Percentiles rank a stretch among this genome's conserved stretches.
Evolutionary conservation across 2,113 vertebrate genomes (phyloP).

Genomic region (Ceratotherium simum): DNA sequence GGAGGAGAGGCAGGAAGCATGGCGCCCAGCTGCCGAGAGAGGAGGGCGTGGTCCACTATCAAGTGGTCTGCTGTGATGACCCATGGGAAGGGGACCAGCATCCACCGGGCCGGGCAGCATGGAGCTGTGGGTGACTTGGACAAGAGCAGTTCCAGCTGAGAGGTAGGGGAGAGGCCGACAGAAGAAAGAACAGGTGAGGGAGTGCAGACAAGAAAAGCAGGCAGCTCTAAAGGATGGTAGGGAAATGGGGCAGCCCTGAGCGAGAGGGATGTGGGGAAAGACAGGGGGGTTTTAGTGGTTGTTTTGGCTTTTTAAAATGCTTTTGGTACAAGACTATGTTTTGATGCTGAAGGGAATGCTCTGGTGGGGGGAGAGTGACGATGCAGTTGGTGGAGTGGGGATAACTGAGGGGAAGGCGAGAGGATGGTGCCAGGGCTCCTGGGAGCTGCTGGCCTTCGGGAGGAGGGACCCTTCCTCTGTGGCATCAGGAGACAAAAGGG

Average conservation of each 20-base stretch:
- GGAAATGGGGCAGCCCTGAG: background rate
- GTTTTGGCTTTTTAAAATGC: background rate
- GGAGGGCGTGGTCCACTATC: background rate
- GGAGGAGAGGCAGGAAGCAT: background rate
- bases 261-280: background rate
- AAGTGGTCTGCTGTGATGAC: background rate
- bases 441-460: background rate
- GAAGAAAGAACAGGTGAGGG: background rate
- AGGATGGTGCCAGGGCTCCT: background rate
- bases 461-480: background rate
- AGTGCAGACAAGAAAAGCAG: rapidly evolving
- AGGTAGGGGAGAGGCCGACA: background rate
- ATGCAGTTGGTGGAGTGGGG: background rate
- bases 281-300: background rate
- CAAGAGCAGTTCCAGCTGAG: background rate
- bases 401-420: background rate
- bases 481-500: background rate
- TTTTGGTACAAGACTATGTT: background rate
- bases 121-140: background rate
- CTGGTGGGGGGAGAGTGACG: background rate
- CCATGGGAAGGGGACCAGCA: background rate
- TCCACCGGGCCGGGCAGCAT: background rate
- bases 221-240: background rate
- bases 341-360: background rate
- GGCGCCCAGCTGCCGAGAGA: background rate